Percentiles rank a stretch among this genome's conserved stretches.
Evolutionary conservation across 2,113 vertebrate genomes (phyloP).

Genomic region (Pungitius pungitius): DNA sequence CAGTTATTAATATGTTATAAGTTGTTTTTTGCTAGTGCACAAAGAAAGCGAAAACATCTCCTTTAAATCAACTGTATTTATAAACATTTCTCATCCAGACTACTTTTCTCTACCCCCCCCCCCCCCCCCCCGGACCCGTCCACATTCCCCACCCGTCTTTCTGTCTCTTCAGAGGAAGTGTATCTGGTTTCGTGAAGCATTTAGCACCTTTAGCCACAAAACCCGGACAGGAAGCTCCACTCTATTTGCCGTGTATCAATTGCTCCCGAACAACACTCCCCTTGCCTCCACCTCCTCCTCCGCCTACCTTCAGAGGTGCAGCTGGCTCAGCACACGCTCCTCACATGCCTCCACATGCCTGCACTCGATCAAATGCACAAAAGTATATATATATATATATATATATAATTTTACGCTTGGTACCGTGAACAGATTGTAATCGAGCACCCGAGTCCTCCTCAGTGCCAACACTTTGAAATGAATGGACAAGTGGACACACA

Average conservation of each 20-base stretch:
- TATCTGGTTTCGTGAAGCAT: constrained; percentile 85
- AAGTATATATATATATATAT: background rate
- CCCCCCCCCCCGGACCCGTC: background rate
- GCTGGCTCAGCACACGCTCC: constrained; percentile 73
- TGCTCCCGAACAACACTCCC: constrained; percentile 82
- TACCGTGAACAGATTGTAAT: constrained; percentile 33
- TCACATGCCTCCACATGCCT: constrained; percentile 52
- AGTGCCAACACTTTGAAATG: constrained; percentile 46
- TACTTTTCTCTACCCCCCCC: constrained; percentile 21
- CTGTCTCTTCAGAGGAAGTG: constrained; percentile 74
- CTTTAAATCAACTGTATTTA: no score
- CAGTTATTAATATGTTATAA: no score
- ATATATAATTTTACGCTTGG: constrained; percentile 38
- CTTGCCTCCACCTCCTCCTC: constrained; percentile 76
- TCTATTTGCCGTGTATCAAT: constrained; percentile 82
- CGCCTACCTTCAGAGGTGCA: constrained; percentile 66
- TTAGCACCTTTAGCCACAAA: constrained; percentile 83
- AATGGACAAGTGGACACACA: constrained; percentile 35
- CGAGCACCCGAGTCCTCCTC: constrained; percentile 64
- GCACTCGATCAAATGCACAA: constrained; percentile 43
- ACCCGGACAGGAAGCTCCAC: constrained; percentile 84
- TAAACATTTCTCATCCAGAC: no score
- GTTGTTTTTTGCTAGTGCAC: no score
- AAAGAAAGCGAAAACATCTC: no score
- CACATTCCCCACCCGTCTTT: constrained; percentile 25